phyloP scores from a whole-genome alignment of 2,113 vertebrate genomes.

The Callopanchax toddi region DNA sequence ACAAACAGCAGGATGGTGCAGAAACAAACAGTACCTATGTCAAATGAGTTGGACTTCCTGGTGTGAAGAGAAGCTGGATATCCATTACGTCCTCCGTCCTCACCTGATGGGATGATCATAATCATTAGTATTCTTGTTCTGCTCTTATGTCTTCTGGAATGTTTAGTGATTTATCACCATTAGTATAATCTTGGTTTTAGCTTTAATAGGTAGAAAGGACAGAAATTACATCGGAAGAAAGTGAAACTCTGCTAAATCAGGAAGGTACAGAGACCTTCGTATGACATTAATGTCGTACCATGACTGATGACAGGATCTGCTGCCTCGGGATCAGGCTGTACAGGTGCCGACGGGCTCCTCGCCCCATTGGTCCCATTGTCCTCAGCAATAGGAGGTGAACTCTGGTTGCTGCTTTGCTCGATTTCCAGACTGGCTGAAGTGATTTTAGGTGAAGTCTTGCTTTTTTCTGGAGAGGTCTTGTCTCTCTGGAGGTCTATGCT shows the following conservation, averaged over 20 bases:
- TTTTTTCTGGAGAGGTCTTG: constrained; percentile 43
- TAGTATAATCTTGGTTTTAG: neutral
- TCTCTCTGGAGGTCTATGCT: constrained; percentile 51
- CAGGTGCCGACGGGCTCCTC: constrained; percentile 21
- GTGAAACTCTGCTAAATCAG: too few species aligned
- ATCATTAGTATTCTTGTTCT: constrained; percentile 8
- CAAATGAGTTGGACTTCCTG: constrained; percentile 80
- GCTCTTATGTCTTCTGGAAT: neutral
- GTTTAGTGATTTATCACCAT: neutral
- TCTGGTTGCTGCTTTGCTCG: constrained; percentile 45
- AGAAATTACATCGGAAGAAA: neutral
- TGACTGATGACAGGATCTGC: constrained; percentile 15
- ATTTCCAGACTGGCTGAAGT: constrained; percentile 47
- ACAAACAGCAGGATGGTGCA: constrained; percentile 5
- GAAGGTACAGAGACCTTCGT: neutral
- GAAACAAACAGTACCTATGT: constrained; percentile 72
- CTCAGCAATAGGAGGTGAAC: constrained; percentile 42
- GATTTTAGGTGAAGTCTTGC: constrained; percentile 28
- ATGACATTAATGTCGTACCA: constrained; percentile 33
- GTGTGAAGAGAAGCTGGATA: constrained; percentile 66
- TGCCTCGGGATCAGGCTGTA: constrained; percentile 22
- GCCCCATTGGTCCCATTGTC: constrained; percentile 40
- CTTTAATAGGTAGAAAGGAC: neutral
- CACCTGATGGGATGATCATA: constrained; percentile 50
- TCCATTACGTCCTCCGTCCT: constrained; percentile 58